These are phyloP conservation scores for Pholis gunnellus DNA, from an alignment of 2,113 vertebrate species.

Conservation along the genomic window DNA sequence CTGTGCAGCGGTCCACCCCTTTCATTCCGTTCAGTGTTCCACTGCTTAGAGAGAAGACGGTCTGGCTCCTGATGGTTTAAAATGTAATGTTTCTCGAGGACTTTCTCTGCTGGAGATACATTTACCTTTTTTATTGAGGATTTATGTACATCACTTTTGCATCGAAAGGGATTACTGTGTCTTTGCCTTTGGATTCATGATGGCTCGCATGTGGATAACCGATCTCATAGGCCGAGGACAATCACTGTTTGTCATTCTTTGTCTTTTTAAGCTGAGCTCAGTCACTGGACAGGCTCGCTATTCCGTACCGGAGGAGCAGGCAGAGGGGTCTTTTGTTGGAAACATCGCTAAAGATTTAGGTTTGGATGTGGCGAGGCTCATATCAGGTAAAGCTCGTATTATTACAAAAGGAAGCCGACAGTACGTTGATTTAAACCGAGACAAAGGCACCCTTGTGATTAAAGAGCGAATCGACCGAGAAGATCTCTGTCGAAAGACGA, in stretches of 20 bases:
- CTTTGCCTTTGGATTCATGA: constrained; percentile 20
- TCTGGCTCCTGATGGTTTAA: no score
- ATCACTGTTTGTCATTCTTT: constrained; percentile 62
- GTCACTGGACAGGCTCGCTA: constrained; percentile 74
- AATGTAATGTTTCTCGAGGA: no score
- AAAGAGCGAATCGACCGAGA: no score
- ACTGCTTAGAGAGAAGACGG: no score
- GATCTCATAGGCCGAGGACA: constrained; percentile 50
- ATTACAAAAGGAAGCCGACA: no score
- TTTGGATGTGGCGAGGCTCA: constrained; percentile 77
- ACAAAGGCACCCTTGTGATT: no score
- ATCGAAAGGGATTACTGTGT: not conserved
- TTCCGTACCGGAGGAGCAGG: constrained; percentile 84
- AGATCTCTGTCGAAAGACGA: no score
- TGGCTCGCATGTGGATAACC: constrained; percentile 30
- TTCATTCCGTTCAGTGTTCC: no score
- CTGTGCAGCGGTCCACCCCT: no score
- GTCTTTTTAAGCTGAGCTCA: constrained; percentile 52
- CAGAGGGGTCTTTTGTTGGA: constrained; percentile 76
- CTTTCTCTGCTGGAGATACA: no score
- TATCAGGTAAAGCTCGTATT: constrained; percentile 80
- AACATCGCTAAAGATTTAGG: constrained; percentile 84
- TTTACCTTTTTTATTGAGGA: not conserved
- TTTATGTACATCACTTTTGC: accelerated
- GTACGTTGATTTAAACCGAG: no score